Evolutionary conservation across 2,113 vertebrate genomes (phyloP).

Genomic region (Macaca fascicularis): DNA sequence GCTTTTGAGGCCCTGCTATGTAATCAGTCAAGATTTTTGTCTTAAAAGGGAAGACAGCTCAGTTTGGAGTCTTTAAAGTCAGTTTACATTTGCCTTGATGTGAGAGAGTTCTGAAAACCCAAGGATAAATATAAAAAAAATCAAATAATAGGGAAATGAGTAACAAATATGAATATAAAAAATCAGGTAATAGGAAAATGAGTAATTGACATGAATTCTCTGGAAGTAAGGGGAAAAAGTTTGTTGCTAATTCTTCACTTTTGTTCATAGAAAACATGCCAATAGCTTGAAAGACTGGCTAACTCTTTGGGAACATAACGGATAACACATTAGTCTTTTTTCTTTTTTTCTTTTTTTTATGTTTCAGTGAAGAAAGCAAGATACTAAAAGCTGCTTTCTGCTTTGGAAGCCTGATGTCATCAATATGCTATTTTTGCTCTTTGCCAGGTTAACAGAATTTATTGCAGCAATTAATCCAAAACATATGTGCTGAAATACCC

Average conservation of each 20-base stretch:
- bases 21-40: not conserved
- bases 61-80: not conserved
- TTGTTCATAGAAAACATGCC: conserved; percentile 60
- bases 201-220: not conserved
- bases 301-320: conserved; percentile 28
- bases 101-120: not conserved
- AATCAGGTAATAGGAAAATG: not conserved
- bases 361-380: conserved; percentile 80
- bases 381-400: conserved; percentile 79
- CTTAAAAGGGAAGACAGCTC: not conserved
- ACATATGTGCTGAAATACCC: conserved; percentile 85
- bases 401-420: conserved; percentile 85
- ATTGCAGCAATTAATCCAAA: conserved; percentile 87
- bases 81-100: not conserved
- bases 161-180: not conserved
- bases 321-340: conserved; percentile 49
- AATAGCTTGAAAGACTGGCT: conserved; percentile 52
- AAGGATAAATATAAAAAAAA: not conserved
- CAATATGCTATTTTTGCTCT: conserved; percentile 85
- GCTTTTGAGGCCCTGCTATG: not conserved
- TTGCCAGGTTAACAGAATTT: conserved; percentile 88
- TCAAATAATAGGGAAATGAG: not conserved
- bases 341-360: not conserved
- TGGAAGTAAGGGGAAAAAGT: not conserved
- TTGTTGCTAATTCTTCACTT: not conserved